A percentile compares a stretch with the other conserved stretches of the same genome.
These are phyloP conservation scores for Catonia carolina DNA, from an alignment of 2,888 invertebrate species.

Conservation along the genomic window DNA sequence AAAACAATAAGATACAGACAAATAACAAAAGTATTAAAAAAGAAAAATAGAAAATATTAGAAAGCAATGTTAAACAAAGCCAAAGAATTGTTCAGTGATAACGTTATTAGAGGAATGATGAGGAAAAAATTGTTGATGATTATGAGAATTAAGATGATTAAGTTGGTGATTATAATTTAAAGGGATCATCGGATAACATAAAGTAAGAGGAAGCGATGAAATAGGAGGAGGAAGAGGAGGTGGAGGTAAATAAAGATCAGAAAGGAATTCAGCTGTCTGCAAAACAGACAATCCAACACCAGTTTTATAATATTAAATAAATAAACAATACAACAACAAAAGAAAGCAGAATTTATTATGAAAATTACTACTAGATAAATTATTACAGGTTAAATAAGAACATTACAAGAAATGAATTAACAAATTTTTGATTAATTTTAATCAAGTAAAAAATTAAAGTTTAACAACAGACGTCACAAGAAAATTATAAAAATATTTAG, in stretches of 20 bases:
- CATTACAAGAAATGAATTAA: no score
- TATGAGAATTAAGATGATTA: no score
- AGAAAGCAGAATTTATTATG: no score
- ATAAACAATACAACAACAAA: conserved; percentile 15
- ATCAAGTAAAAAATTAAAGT: no score
- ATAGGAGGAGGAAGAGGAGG: conserved; percentile 44
- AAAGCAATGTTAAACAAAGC: conserved; percentile 53
- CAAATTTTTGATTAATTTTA: no score
- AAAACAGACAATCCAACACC: conserved; percentile 40
- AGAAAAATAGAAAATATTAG: no score
- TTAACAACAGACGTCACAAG: no score
- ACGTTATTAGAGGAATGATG: conserved; percentile 39
- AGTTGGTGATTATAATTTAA: not conserved
- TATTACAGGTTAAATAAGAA: no score
- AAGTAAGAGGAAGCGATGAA: conserved; percentile 42
- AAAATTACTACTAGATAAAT: no score
- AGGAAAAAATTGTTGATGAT: conserved; percentile 43
- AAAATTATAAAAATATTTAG: no score
- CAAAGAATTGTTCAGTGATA: conserved; percentile 52
- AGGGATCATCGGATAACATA: conserved; percentile 2
- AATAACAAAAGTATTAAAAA: no score
- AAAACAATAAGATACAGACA: no score
- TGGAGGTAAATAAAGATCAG: conserved; percentile 61
- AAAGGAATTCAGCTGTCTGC: conserved; percentile 67
- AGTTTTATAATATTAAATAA: conserved; percentile 25